Evolutionary conservation across 2,113 vertebrate species (phyloP), one percentile per base, ranked within the genome.

Genomic region (Collichthys lucidus): DNA sequence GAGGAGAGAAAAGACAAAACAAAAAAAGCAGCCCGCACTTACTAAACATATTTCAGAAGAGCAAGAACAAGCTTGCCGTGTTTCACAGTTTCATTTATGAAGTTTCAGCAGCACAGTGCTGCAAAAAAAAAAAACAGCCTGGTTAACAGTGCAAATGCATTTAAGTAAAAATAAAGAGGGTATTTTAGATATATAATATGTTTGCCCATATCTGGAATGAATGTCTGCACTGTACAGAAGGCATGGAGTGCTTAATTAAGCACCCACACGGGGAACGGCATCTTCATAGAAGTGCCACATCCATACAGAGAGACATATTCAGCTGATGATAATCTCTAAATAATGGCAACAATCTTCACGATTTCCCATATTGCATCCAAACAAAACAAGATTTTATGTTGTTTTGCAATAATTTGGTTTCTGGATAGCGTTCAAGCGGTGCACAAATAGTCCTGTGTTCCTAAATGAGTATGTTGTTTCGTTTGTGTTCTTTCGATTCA

Each of bases 331-430:
- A 6, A 79, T 68, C 40, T 81, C 55, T 35, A 65, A 81, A 79
- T 87, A 79, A 82, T 87, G 67, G 57, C 5, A 71, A 76, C 57
- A 56, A 80, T 55, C 68, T 70, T 79, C 46, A 60, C 53, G 62
- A 19, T 29, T 80, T 68, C 52, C 53, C 55, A 62, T 15, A 77
- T 31, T 49, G 46, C 74, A 79, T 19, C 61, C 24, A 55, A 72
- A 77, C 69, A 64, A 69, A 22, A n/a, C 14, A 22, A 69, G 55
- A 68, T 79, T 56, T 69, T 69, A 64, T 67, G 70, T 78, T 65
- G 42, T 70, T 72, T 87, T 29, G 62, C 7, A 12, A 69, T 91
- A 66, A 86, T 86, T 80, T 50, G 68, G 74, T 86, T 79, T 81
- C 57, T 71, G 62, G 62, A 87, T 79, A 49, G 70, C 26, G 24